A percentile compares a stretch with the other conserved stretches of the same genome.
Conservation (phyloP, 2,113 vertebrate species). For the Lichenostomus cassidix region DNA sequence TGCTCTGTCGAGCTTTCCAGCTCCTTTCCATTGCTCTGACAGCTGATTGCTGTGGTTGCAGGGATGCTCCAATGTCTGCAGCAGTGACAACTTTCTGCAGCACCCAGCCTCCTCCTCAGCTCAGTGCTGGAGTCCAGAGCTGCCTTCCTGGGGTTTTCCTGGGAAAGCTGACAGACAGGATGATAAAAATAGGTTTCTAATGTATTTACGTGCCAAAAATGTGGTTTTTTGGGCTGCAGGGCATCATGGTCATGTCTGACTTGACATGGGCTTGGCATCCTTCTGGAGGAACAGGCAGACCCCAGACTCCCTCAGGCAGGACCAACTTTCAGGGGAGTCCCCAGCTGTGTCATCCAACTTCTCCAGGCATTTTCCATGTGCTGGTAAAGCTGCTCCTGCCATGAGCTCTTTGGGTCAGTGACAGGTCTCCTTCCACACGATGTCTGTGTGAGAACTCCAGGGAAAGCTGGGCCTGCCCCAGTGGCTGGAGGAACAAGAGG, state of each 20-base stretch:
- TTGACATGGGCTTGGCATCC: neutral
- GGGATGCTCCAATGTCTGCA: neutral
- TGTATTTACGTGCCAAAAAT: neutral
- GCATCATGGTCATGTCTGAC: neutral
- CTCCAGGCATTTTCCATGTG: neutral
- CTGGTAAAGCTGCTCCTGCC: neutral
- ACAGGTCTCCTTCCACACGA: neutral
- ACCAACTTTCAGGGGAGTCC: neutral
- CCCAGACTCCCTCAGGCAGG: neutral
- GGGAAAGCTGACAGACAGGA: neutral
- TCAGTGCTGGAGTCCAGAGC: neutral
- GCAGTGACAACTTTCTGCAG: neutral
- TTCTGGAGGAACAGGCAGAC: neutral
- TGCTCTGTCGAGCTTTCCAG: neutral
- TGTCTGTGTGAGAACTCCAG: neutral
- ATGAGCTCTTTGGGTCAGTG: neutral
- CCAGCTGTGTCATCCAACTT: neutral
- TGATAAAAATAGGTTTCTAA: neutral
- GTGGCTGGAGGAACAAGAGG: neutral
- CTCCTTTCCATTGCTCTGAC: neutral
- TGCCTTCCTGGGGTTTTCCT: neutral
- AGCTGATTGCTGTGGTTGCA: neutral
- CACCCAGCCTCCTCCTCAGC: neutral
- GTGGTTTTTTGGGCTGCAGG: neutral
- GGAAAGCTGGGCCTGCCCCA: neutral